Conservation (phyloP, 2,113 vertebrate species). For the Pundamilia nyererei region DNA sequence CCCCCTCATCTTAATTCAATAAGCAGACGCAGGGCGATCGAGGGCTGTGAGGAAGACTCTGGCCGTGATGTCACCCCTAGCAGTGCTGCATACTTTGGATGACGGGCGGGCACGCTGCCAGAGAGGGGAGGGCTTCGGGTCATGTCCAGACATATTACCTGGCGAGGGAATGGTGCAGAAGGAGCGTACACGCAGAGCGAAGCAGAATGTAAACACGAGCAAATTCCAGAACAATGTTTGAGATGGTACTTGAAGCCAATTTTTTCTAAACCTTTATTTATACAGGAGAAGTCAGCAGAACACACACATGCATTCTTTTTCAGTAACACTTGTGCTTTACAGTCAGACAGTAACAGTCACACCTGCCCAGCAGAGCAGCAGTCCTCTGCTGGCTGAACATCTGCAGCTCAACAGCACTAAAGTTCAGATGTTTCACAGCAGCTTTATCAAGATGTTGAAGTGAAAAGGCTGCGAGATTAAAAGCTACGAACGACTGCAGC, state of each 20-base stretch:
- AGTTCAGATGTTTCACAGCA: not conserved
- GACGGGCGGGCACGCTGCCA: slow-evolving; percentile 18
- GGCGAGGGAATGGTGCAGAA: slow-evolving; percentile 14
- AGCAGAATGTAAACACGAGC: slow-evolving; percentile 45
- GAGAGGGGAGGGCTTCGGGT: slow-evolving; percentile 31
- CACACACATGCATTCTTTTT: not conserved
- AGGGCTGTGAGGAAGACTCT: slow-evolving; percentile 22
- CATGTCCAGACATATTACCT: slow-evolving; percentile 66
- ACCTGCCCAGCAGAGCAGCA: not conserved
- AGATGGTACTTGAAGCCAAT: slow-evolving; percentile 10
- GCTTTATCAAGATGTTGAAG: not conserved
- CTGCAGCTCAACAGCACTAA: not conserved
- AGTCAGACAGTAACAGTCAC: not conserved
- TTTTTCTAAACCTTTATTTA: slow-evolving; percentile 25
- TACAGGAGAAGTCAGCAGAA: not conserved
- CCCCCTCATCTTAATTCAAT: slow-evolving; percentile 69
- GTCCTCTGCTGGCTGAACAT: not conserved
- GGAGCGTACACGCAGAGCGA: not conserved
- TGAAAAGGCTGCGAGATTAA: not conserved
- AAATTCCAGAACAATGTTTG: slow-evolving; percentile 43
- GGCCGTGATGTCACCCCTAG: slow-evolving; percentile 64
- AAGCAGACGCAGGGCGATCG: slow-evolving; percentile 47
- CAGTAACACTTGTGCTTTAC: not conserved
- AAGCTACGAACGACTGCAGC: not conserved
- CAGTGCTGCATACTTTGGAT: slow-evolving; percentile 47